Evolutionary conservation across 1,140 invertebrate genomes (phyloP).

Genomic region (Lineus longissimus): DNA sequence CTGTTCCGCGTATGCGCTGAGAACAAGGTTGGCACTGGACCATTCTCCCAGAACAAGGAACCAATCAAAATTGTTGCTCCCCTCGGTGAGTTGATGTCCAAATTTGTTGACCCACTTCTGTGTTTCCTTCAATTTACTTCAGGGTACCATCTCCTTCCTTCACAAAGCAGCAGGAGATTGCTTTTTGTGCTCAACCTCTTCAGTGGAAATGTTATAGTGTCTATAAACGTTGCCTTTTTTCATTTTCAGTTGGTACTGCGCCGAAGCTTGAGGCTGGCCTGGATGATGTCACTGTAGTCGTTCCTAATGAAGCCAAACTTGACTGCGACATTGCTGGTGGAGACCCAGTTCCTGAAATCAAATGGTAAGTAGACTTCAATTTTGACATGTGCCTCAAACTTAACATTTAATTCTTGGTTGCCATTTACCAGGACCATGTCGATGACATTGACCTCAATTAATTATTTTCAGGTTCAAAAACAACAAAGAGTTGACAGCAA

Average conservation of each 20-base stretch:
- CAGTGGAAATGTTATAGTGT: neutral
- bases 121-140: too few relatives aligned
- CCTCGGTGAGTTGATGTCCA: slow-evolving; percentile 57
- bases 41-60: slow-evolving; percentile 61
- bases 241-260: slow-evolving; percentile 39
- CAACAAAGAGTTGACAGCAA: slow-evolving; percentile 42
- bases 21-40: slow-evolving; percentile 59
- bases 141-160: too few relatives aligned
- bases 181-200: neutral
- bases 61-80: slow-evolving; percentile 47
- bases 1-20: slow-evolving; percentile 96
- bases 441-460: slow-evolving; percentile 63
- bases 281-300: slow-evolving; percentile 37
- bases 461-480: slow-evolving; percentile 40
- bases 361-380: slow-evolving; percentile 41
- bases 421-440: too few relatives aligned
- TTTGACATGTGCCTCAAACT: neutral
- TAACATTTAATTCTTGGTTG: too few relatives aligned
- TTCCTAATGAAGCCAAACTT: slow-evolving; percentile 43
- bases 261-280: slow-evolving; percentile 43
- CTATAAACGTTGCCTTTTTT: neutral
- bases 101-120: too few relatives aligned
- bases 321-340: slow-evolving; percentile 47
- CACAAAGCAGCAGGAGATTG: too few relatives aligned
- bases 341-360: slow-evolving; percentile 46